Evolutionary conservation across 1,140 invertebrate species (phyloP), one percentile per base, ranked within the genome.

Genomic region (Plodia interpunctella): DNA sequence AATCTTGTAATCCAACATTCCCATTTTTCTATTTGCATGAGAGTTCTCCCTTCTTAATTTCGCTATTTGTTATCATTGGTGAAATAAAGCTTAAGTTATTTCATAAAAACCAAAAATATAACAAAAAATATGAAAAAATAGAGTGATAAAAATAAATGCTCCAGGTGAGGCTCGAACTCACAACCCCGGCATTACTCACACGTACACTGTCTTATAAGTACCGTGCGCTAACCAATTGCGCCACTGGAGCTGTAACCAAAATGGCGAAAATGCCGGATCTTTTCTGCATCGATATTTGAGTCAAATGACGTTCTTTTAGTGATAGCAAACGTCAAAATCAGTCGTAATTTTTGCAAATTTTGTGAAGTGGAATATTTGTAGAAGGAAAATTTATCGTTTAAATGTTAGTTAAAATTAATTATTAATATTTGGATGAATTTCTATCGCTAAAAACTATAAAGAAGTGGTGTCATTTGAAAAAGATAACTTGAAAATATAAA

Each of bases 151-250:
- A 74, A 17, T 66, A 44, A 15, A 83, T 96, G 94, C 94, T 94
- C 94, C 94, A 95, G 95, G 95, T 96, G 95, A 96, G 95, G 96
- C 95, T 97, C 96, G 96, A 97, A 96, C 96, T 97, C 95, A 96
- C 96, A 97, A 97, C 96, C 96, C 95, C 96, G 95, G 96, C 96
- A 97, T 97, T 74, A 93, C 96, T 96, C 94, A 95, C 93, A 95
- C 93, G 91, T 91, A 90, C 91, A 95, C 95, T 96, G 95, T 93
- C 93, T 92, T 96, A 97, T 97, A 97, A 97, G 96, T 97, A 97
- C 96, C 96, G 96, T 96, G 96, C 96, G 96, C 96, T 97, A 97
- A 97, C 96, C 96, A 95, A 97, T 97, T 97, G 96, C 96, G 96
- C 96, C 96, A 97, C 96, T 96, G 94, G 95, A 95, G 95, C 94